Conservation (phyloP, 2,113 vertebrate species). For the Grammomys surdaster region DNA sequence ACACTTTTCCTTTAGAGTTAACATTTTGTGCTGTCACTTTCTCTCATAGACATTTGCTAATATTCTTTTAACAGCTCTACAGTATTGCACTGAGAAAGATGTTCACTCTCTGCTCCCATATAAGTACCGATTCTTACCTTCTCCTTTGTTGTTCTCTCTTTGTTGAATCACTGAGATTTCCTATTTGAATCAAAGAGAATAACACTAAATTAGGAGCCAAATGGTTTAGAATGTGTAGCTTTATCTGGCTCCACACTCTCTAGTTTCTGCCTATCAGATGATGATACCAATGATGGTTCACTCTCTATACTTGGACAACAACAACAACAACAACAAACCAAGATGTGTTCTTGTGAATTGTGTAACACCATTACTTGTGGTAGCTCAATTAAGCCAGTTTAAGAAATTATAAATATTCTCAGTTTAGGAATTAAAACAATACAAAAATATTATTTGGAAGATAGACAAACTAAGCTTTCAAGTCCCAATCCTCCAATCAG, state of each 20-base stretch:
- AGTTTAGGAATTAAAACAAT: constrained; percentile 36
- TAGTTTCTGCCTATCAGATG: constrained; percentile 3
- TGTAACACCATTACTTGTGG: neutral
- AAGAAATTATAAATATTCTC: constrained; percentile 30
- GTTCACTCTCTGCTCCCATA: constrained; percentile 14
- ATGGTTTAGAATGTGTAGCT: neutral
- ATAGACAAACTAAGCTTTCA: neutral
- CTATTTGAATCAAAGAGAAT: constrained; percentile 21
- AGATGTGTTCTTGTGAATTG: neutral
- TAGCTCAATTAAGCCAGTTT: constrained; percentile 15
- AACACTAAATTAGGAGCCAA: neutral
- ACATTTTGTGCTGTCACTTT: neutral
- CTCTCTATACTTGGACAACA: neutral
- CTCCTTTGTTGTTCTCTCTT: neutral
- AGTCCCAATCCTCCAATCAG: neutral
- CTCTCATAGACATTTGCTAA: neutral
- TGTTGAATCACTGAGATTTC: neutral
- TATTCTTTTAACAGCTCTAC: constrained; percentile 21
- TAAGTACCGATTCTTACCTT: neutral
- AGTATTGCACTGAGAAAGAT: constrained; percentile 7
- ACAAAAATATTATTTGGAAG: constrained; percentile 41
- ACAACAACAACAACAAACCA: neutral
- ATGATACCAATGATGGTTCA: neutral
- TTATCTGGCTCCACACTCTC: neutral
- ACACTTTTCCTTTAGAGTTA: neutral